phyloP scores from a whole-genome alignment of 2,113 vertebrate genomes.

The Podilymbus podiceps region DNA sequence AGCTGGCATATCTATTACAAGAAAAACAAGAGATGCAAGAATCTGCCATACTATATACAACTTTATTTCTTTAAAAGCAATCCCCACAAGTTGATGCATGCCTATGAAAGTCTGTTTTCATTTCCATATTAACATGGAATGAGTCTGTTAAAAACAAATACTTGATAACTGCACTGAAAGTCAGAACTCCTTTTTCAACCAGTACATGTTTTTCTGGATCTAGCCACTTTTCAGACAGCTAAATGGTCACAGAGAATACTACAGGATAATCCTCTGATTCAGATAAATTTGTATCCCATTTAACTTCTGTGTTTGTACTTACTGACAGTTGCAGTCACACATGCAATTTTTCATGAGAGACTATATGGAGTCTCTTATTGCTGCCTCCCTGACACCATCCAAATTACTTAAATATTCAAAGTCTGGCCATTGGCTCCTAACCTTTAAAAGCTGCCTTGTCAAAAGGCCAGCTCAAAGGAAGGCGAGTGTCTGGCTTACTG shows the following conservation, averaged over 20 bases:
- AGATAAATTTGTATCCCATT: background rate
- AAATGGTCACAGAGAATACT: background rate
- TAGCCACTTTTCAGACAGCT: background rate
- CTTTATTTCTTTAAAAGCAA: background rate
- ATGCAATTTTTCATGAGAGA: background rate
- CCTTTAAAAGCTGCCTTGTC: slow-evolving; percentile 20
- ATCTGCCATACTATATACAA: background rate
- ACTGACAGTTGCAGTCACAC: background rate
- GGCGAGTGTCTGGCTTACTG: background rate
- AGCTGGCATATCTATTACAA: background rate
- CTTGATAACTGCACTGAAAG: background rate
- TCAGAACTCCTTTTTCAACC: background rate
- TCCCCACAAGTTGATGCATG: background rate
- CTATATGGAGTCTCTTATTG: background rate
- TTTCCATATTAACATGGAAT: background rate
- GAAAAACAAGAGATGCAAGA: background rate
- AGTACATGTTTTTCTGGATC: background rate
- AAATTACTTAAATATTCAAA: background rate
- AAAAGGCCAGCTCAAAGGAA: background rate
- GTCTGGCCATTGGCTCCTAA: background rate
- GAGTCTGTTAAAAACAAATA: background rate
- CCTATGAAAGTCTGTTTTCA: background rate
- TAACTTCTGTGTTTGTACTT: background rate
- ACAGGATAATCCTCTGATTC: background rate
- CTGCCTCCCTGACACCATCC: background rate